Conservation (phyloP, 2,888 invertebrate species). For the Orthosia cruda region DNA sequence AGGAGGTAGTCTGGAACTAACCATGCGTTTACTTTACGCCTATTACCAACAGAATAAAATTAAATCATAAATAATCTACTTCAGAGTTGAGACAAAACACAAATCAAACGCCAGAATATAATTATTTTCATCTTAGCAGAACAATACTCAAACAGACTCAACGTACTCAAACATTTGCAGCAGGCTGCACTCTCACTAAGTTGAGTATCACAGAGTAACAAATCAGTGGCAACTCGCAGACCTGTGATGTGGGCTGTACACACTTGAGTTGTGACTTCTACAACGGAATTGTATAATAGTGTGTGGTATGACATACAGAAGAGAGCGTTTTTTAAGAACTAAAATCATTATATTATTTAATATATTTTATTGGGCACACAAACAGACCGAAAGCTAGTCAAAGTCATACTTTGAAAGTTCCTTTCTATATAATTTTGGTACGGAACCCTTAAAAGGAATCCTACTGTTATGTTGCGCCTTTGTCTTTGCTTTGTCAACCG, state of each 20-base stretch:
- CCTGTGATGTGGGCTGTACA: constrained; percentile 47
- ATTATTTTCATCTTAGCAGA: neutral
- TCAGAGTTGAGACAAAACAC: constrained; percentile 1
- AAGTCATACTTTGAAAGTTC: too few species aligned
- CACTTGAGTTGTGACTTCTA: constrained; percentile 52
- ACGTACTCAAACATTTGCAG: constrained; percentile 27
- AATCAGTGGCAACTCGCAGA: constrained; percentile 50
- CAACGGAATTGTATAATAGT: constrained; percentile 11
- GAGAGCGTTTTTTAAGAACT: constrained; percentile 12
- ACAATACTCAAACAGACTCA: constrained; percentile 33
- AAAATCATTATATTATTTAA: too few species aligned
- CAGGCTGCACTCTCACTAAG: constrained; percentile 11
- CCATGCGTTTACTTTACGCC: too few species aligned
- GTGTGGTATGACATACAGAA: neutral
- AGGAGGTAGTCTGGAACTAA: too few species aligned
- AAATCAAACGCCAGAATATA: constrained; percentile 22
- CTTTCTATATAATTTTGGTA: too few species aligned
- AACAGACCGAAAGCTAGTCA: too few species aligned
- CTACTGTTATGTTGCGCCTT: too few species aligned
- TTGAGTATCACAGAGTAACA: constrained; percentile 47
- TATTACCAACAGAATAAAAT: too few species aligned
- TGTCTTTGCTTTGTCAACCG: too few species aligned
- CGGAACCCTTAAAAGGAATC: too few species aligned
- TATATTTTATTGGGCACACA: too few species aligned
- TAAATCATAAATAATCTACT: neutral